Evolutionary conservation across 2,113 vertebrate species (phyloP).

Genomic region (Phalacrocorax aristotelis): DNA sequence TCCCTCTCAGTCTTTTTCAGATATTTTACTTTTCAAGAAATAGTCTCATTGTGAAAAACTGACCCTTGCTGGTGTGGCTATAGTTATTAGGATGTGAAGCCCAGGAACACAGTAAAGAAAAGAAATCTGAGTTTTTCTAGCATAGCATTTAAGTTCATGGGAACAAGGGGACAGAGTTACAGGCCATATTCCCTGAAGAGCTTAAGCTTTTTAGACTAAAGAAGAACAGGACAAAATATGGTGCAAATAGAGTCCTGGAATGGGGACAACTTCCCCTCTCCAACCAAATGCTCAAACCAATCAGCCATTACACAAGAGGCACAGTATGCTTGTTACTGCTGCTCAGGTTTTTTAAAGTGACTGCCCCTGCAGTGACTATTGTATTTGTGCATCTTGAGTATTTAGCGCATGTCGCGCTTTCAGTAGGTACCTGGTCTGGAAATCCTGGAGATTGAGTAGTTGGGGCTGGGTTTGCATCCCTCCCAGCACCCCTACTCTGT

Average conservation of each 20-base stretch:
- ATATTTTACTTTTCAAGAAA: background rate
- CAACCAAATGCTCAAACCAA: background rate
- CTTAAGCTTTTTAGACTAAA: background rate
- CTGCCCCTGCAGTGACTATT: background rate
- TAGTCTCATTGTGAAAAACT: background rate
- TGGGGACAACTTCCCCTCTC: background rate
- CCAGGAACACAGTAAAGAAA: background rate
- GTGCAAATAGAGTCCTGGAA: background rate
- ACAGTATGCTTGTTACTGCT: background rate
- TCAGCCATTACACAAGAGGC: background rate
- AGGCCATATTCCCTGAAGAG: background rate
- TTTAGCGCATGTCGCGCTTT: background rate
- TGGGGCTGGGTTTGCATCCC: background rate
- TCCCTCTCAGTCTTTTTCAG: background rate
- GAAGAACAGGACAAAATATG: background rate
- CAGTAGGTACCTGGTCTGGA: background rate
- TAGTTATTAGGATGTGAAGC: background rate
- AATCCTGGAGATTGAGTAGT: background rate
- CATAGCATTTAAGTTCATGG: background rate
- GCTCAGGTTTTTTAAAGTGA: background rate
- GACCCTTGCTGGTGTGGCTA: background rate
- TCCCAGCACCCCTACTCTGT: fast-evolving
- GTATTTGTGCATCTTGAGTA: background rate
- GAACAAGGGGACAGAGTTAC: background rate
- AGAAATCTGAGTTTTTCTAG: background rate